Percentiles rank a stretch among this genome's conserved stretches.
Evolutionary conservation across 2,888 invertebrate species (phyloP).

Genomic region (Amblyjoppa fuscipennis): DNA sequence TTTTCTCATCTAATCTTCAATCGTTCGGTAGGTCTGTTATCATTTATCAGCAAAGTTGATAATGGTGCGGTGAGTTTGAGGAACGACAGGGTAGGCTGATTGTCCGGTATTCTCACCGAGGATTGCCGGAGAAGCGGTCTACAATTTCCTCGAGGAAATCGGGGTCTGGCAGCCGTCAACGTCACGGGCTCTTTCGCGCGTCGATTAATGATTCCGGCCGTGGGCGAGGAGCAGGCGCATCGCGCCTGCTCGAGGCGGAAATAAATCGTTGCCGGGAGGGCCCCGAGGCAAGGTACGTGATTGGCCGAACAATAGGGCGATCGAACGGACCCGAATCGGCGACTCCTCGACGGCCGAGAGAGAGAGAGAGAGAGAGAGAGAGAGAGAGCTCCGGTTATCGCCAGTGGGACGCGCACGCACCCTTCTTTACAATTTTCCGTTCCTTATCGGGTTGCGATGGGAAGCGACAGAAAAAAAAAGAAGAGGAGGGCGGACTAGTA

Average conservation of each 20-base stretch:
- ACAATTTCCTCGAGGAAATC: constrained; percentile 72
- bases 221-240: constrained; percentile 45
- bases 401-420: constrained; percentile 54
- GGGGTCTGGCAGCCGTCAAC: constrained; percentile 76
- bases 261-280: constrained; percentile 72
- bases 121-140: constrained; percentile 62
- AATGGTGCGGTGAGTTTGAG: too few relatives aligned
- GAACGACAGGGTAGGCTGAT: too few relatives aligned
- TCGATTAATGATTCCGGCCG: constrained; percentile 76
- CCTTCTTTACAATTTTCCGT: constrained; percentile 62
- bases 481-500: neutral
- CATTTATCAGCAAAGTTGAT: too few relatives aligned
- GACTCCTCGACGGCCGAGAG: constrained; percentile 52
- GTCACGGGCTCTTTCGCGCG: constrained; percentile 68
- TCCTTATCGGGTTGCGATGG: constrained; percentile 56
- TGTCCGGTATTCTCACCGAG: constrained; percentile 39
- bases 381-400: constrained; percentile 59
- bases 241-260: constrained; percentile 62
- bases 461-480: constrained; percentile 31
- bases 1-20: too few relatives aligned
- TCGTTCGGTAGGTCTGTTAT: too few relatives aligned
- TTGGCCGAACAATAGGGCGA: constrained; percentile 70
- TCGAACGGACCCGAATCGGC: constrained; percentile 58
- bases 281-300: constrained; percentile 70
- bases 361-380: constrained; percentile 60